phyloP scores from a whole-genome alignment of 2,888 invertebrate species.

The Timandra comae region DNA sequence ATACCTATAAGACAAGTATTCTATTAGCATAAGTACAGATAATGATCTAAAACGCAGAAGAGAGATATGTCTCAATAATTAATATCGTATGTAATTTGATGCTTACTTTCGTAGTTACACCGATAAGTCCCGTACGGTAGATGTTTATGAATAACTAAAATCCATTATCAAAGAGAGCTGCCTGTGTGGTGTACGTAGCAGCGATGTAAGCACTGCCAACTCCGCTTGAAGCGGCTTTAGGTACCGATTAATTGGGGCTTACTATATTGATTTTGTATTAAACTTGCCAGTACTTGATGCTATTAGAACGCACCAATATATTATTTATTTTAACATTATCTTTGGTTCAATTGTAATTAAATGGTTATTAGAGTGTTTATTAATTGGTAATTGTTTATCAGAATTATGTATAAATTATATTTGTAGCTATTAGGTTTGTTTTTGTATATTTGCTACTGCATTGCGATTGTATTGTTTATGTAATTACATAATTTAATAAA shows the following conservation, averaged over 20 bases:
- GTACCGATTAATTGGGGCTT: slow-evolving; percentile 63
- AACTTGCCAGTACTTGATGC: slow-evolving; percentile 49
- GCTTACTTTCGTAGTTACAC: slow-evolving; percentile 7
- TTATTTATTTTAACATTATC: slow-evolving; percentile 45
- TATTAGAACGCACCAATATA: slow-evolving; percentile 46
- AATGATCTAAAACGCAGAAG: no score
- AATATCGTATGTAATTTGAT: background rate
- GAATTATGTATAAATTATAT: no score
- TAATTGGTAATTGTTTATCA: no score
- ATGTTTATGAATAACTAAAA: slow-evolving; percentile 39
- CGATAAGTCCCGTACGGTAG: slow-evolving; percentile 9
- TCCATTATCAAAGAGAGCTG: slow-evolving; percentile 32
- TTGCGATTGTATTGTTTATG: no score
- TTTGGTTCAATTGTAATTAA: no score
- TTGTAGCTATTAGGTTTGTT: no score
- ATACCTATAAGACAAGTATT: no score
- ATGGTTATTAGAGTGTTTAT: no score
- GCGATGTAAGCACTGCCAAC: slow-evolving; percentile 29
- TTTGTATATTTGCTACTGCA: no score
- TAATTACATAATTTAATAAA: no score
- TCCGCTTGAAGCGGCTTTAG: slow-evolving; percentile 41
- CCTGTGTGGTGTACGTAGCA: slow-evolving; percentile 21
- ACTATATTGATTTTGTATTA: slow-evolving; percentile 71
- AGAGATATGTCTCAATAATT: no score
- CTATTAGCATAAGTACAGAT: no score